Evolutionary conservation across 2,797 vertebrate genomes (phyloP), one percentile per base, ranked within the genome.

Genomic region (Onychomys leucogaster): DNA sequence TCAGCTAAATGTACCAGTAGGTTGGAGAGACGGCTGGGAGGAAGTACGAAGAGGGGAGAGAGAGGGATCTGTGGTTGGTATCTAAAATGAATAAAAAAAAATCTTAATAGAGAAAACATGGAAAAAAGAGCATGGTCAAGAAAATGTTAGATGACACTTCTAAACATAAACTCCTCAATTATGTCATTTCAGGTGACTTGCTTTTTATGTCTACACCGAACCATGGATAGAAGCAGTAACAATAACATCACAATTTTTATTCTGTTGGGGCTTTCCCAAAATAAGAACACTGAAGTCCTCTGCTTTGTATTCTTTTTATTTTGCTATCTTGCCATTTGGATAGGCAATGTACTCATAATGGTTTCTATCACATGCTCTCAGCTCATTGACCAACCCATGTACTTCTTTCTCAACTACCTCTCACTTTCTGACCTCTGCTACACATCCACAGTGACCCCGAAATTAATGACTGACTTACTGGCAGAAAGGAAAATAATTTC

Each of bases 381-480:
- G 1, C 92, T 95, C 27, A 73, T 94, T 25, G 92, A 92, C 2
- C 96, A 96, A 34, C 97, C 97, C 19, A 98, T 98, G 97, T 98
- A 97, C 37, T 97, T 98, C 76, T 97, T 98, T 63, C 85, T 98
- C 43, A 85, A 95, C 49, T 96, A 96, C 6, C 90, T 98, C 11
- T 97, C 97, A 19, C 55, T 98, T 27, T 96, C 96, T 6, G 97
- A 98, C 37, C 93, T 97, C 12, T 97, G 95, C 49, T 97, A 97
- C 2, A 96, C 97, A 11, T 96, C 98, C 13, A 97, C 97, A 13
- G 97, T 97, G 52, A 96, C 94, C 0, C 98, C 96, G n/a, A 98
- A 97, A 27, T 29, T 98, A 78, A 32, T 98, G 32, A 65, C 59
- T 0, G 93, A 98, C 69, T 85, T 98, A n/a, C 59, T 97, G n/a